Conservation (phyloP, 2,113 vertebrate species). For the Rhea pennata region DNA sequence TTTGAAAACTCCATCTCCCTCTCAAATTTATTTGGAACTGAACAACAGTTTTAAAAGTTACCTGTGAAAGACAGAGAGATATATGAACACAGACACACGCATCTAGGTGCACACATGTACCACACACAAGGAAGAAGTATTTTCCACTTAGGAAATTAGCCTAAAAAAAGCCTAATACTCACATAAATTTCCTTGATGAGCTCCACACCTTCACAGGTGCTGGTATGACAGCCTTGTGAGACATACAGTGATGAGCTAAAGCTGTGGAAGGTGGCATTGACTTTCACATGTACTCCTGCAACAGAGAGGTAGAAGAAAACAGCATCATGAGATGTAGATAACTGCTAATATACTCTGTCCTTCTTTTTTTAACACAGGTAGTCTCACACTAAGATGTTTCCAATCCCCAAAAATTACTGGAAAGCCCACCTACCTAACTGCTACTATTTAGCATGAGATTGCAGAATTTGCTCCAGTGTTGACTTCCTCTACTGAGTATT, state of each 20-base stretch:
- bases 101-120: accelerated
- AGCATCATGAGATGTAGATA: background rate
- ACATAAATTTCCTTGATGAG: constrained; percentile 87
- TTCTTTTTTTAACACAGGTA: background rate
- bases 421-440: background rate
- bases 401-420: background rate
- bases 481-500: background rate
- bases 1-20: background rate
- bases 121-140: background rate
- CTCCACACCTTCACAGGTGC: constrained; percentile 91
- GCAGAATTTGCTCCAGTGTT: background rate
- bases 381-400: background rate
- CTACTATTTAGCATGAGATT: background rate
- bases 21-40: background rate
- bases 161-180: constrained; percentile 63
- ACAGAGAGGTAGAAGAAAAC: background rate
- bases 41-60: background rate
- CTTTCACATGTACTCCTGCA: constrained; percentile 64
- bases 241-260: constrained; percentile 80
- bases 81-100: background rate
- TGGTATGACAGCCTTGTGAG: constrained; percentile 87
- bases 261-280: constrained; percentile 72
- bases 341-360: background rate
- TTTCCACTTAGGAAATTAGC: background rate
- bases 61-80: background rate